These are phyloP conservation scores for Squalus acanthias DNA, from an alignment of 2,797 vertebrate species.

Conservation along the genomic window DNA sequence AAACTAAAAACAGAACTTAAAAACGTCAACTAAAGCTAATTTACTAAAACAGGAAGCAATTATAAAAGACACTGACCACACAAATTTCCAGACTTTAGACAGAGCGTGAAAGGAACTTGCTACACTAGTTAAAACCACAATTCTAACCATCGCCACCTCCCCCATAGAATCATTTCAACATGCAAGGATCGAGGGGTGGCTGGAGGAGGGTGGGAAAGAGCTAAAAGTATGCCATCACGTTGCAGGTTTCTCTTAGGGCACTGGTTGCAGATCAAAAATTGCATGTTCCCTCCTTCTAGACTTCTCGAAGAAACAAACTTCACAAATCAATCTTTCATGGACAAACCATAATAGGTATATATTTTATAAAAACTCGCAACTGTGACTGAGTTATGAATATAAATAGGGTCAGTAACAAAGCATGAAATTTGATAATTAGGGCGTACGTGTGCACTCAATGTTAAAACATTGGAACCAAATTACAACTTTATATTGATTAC, in stretches of 20 bases:
- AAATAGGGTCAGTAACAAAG: neutral
- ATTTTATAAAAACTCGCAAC: neutral
- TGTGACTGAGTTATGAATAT: neutral
- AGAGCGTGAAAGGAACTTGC: neutral
- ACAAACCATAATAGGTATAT: neutral
- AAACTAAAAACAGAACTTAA: slow-evolving; percentile 3
- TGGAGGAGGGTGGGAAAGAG: neutral
- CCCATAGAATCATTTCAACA: neutral
- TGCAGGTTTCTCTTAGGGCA: neutral
- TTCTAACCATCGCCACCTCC: neutral
- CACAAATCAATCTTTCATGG: neutral
- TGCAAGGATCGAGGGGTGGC: neutral
- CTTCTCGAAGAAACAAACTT: neutral
- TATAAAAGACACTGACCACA: neutral
- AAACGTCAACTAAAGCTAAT: neutral
- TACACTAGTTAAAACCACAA: slow-evolving; percentile 8
- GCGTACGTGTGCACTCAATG: neutral
- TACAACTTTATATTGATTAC: neutral
- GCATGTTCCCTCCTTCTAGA: neutral
- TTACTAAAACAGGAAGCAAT: slow-evolving; percentile 22
- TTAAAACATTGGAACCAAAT: neutral
- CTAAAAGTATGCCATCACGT: neutral
- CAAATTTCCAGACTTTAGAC: slow-evolving; percentile 21
- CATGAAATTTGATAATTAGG: neutral
- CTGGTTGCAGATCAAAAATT: neutral